phyloP scores from a whole-genome alignment of 2,113 vertebrate species.

The Protobothrops flavoviridis region DNA sequence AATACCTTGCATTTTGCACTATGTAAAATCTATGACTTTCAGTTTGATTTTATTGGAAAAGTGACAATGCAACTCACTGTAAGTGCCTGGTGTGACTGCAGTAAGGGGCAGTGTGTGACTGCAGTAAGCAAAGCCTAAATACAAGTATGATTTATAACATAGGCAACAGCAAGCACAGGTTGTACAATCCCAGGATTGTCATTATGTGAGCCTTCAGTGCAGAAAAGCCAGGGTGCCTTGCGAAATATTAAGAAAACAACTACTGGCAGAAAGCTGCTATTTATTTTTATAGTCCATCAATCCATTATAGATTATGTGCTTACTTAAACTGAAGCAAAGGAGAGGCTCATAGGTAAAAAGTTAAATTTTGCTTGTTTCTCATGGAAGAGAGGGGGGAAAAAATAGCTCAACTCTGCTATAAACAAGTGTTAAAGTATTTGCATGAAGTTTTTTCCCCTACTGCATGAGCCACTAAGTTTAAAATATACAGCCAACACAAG shows the following conservation, averaged over 20 bases:
- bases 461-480: neutral
- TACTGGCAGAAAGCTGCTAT: neutral
- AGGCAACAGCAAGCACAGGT: neutral
- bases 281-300: neutral
- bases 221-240: neutral
- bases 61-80: neutral
- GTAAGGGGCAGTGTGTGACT: neutral
- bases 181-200: neutral
- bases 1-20: neutral
- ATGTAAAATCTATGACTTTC: neutral
- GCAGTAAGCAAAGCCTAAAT: neutral
- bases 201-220: neutral
- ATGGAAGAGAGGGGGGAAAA: conserved; percentile 2
- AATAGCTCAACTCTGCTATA: neutral
- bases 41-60: neutral
- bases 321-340: neutral
- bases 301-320: neutral
- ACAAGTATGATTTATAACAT: neutral
- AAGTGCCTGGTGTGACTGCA: neutral
- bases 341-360: neutral
- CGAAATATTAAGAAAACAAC: neutral
- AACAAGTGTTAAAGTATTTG: conserved; percentile 11
- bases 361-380: conserved; percentile 3
- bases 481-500: neutral
- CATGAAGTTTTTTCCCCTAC: conserved; percentile 10